A percentile compares a stretch with the other conserved stretches of the same genome.
Evolutionary conservation across 2,888 invertebrate genomes (phyloP).

Genomic region (Congeria kusceri): DNA sequence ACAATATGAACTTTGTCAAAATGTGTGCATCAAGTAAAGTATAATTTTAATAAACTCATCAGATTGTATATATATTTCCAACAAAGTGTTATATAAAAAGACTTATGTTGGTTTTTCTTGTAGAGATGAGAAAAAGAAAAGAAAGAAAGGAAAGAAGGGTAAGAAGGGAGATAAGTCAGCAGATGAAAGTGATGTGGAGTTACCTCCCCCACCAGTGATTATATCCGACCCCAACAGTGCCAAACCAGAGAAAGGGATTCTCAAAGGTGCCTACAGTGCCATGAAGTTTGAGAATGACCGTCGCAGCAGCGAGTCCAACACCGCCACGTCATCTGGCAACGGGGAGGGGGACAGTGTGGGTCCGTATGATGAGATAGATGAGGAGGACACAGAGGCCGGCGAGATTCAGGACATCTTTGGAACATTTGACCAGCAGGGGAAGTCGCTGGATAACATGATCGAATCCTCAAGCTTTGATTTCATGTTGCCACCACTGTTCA

Average conservation of each 20-base stretch:
- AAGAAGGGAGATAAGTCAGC: conserved; percentile 74
- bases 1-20: no score
- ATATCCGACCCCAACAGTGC: conserved; percentile 79
- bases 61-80: no score
- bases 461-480: conserved; percentile 80
- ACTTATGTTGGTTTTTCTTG: conserved; percentile 13
- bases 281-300: conserved; percentile 65
- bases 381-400: conserved; percentile 77
- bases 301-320: conserved; percentile 72
- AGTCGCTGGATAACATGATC: conserved; percentile 75
- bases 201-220: conserved; percentile 80
- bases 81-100: no score
- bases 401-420: conserved; percentile 80
- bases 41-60: no score
- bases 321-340: conserved; percentile 64
- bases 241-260: conserved; percentile 82
- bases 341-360: conserved; percentile 75
- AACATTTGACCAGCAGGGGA: conserved; percentile 66
- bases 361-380: conserved; percentile 76
- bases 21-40: no score
- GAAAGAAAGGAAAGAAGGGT: conserved; percentile 72
- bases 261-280: conserved; percentile 74
- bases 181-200: conserved; percentile 79
- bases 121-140: conserved; percentile 70
- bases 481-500: conserved; percentile 77